Evolutionary conservation across 2,797 vertebrate genomes (phyloP), one percentile per base, ranked within the genome.

Genomic region (Strix occidentalis): DNA sequence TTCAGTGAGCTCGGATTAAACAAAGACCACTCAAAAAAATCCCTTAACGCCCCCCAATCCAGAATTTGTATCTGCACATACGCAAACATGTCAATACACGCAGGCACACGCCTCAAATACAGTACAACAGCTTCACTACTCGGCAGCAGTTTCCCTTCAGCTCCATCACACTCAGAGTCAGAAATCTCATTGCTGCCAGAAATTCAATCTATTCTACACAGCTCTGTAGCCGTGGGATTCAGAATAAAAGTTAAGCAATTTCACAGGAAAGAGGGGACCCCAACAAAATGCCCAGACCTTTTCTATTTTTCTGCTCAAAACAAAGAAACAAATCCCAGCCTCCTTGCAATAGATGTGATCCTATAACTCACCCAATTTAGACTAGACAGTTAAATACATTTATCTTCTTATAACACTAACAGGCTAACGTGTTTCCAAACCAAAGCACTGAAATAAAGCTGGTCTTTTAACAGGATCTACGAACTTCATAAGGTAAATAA

Each of bases 81-180:
- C 4, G 13, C 33, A 24, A 13, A 24, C 48, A 6, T 1, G 3
- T 14, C 10, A 4, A 3, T 1, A 11, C 13, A 24, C 4, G 6
- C 9, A 10, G 25, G 19, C 29, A 39, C 24, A 10, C 23, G 4
- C 64, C 28, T 14, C 53, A 1, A 20, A 21, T 9, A 16, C 29
- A 6, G 15, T 1, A 2, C 28, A 6, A 33, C 51, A 35, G 39
- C 11, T 18, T 11, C 26, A 3, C 23, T 13, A 1, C 57, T 3
- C 24, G 1, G 77, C 60, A 16, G 26, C 20, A 5, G 46, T 4
- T 50, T 31, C 74, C 10, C 25, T 7, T 54, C 58, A 15, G 43
- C 53, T 20, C 60, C 54, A 15, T 5, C 25, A 11, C 64, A 4
- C 28, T 16, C 3, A 0, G 21, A 16, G 10, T 14, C 66, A 9